Percentiles rank a stretch among this genome's conserved stretches.
Evolutionary conservation across 2,888 invertebrate species (phyloP).

Genomic region (Melieria omissa): DNA sequence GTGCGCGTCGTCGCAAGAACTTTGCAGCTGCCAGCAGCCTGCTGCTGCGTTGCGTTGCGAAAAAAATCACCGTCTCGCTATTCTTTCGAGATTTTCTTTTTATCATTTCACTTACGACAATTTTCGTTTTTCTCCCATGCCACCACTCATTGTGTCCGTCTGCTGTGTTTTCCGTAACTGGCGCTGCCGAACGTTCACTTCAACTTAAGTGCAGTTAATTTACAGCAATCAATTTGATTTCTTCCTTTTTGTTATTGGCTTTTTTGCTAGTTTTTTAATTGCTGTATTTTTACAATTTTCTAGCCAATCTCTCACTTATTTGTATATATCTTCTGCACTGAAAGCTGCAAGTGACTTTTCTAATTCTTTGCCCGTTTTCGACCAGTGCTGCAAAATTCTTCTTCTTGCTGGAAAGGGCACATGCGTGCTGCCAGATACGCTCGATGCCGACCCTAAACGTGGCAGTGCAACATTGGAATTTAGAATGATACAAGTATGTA

Average conservation of each 20-base stretch:
- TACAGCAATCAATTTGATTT: conserved; percentile 20
- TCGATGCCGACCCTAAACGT: no score
- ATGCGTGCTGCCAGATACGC: no score
- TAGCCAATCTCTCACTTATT: conserved; percentile 1
- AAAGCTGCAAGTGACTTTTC: conserved; percentile 17
- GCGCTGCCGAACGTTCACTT: conserved; percentile 15
- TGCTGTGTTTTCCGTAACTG: conserved; percentile 15
- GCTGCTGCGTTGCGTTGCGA: no score
- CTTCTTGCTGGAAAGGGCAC: not conserved
- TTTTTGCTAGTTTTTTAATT: not conserved
- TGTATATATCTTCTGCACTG: conserved; percentile 29
- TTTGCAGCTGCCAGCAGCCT: not conserved
- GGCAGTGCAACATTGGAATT: no score
- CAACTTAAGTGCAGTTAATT: conserved; percentile 10
- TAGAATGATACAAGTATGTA: no score
- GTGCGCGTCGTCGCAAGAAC: not conserved
- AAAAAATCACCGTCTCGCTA: no score
- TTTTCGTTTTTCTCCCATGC: conserved; percentile 66
- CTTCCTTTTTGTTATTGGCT: conserved; percentile 8
- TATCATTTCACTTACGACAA: conserved; percentile 63
- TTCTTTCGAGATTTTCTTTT: conserved; percentile 34
- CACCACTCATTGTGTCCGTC: conserved; percentile 55
- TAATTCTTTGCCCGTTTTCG: conserved; percentile 32
- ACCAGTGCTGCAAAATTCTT: conserved; percentile 21
- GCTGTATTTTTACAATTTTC: conserved; percentile 6